Conservation (phyloP, 2,113 vertebrate species). For the Dromaius novaehollandiae region DNA sequence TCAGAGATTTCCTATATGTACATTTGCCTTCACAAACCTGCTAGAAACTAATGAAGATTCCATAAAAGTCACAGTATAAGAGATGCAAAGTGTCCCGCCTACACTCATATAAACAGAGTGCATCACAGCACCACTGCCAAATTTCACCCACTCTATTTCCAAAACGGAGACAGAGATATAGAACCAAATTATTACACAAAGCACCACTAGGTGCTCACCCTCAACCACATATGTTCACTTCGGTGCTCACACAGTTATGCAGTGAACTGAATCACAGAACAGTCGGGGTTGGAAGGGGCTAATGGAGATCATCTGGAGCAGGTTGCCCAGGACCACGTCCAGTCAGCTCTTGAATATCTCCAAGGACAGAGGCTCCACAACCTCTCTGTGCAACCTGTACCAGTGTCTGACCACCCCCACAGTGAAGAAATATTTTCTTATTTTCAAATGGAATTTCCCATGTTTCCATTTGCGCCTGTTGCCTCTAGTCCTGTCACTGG, state of each 20-base stretch:
- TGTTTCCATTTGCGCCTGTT: not conserved
- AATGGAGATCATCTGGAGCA: no score
- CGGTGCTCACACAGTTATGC: not conserved
- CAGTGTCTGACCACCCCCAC: not conserved
- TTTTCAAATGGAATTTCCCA: no score
- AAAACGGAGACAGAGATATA: not conserved
- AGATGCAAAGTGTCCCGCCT: not conserved
- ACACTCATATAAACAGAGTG: not conserved
- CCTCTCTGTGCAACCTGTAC: no score
- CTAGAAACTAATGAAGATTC: not conserved
- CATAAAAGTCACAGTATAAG: not conserved
- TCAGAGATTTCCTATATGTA: not conserved
- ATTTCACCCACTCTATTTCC: not conserved
- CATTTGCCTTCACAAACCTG: not conserved
- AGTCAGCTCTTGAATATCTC: not conserved
- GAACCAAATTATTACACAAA: not conserved
- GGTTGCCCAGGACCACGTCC: no score
- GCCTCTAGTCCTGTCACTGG: not conserved
- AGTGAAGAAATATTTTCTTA: not conserved
- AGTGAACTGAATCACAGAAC: not conserved
- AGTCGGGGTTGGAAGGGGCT: no score
- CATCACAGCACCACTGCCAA: not conserved
- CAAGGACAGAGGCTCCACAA: no score
- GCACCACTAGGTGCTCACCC: not conserved
- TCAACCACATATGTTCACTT: not conserved